phyloP scores from a whole-genome alignment of 1,140 invertebrate genomes.

The Aricia agestis region DNA sequence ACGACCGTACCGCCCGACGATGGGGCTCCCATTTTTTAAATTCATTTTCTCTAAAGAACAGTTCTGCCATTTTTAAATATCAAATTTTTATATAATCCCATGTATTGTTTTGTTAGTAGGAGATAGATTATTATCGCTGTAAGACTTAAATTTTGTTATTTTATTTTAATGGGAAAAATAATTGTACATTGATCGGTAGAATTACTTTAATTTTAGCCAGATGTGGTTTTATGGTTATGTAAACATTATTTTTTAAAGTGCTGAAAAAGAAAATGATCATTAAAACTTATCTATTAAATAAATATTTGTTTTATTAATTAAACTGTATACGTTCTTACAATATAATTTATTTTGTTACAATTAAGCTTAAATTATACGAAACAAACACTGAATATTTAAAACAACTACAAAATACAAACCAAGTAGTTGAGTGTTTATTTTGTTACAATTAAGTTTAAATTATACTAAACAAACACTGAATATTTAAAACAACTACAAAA shows the following conservation, averaged over 20 bases:
- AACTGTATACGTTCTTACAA: neutral
- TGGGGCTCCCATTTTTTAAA: conserved; percentile 25
- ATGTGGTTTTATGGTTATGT: conserved; percentile 64
- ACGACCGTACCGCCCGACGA: conserved; percentile 20
- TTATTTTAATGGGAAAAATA: conserved; percentile 53
- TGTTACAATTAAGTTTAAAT: too few relatives aligned
- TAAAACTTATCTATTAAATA: conserved; percentile 70
- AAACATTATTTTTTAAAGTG: conserved; percentile 69
- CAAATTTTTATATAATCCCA: conserved; percentile 55
- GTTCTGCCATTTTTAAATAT: conserved; percentile 50
- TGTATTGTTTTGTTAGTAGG: conserved; percentile 61
- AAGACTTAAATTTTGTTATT: conserved; percentile 46
- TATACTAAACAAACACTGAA: too few relatives aligned
- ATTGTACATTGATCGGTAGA: conserved; percentile 52
- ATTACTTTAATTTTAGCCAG: conserved; percentile 47
- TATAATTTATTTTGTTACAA: too few relatives aligned
- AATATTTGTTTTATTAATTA: conserved; percentile 32
- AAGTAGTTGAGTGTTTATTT: too few relatives aligned
- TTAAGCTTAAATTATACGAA: too few relatives aligned
- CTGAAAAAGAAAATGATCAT: conserved; percentile 69
- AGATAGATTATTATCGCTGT: conserved; percentile 9
- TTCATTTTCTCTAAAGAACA: conserved; percentile 16
- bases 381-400: too few relatives aligned
- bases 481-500: too few relatives aligned
- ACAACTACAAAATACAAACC: too few relatives aligned